phyloP scores from a whole-genome alignment of 2,113 vertebrate genomes.

The Daphoenositta chrysoptera region DNA sequence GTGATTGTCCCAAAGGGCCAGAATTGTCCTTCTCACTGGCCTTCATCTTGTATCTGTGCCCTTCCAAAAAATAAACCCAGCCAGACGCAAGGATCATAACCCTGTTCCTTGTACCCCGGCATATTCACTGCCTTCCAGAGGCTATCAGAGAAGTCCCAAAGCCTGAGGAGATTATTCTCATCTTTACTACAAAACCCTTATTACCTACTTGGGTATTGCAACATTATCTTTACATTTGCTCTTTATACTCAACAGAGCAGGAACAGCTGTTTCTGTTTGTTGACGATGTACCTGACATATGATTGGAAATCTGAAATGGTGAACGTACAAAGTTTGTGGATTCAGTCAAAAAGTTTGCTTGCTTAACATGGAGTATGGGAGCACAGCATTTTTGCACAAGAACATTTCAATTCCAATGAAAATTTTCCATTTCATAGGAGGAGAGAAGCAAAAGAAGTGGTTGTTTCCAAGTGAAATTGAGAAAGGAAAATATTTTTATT shows the following conservation, averaged over 20 bases:
- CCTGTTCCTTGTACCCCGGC: background rate
- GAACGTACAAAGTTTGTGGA: background rate
- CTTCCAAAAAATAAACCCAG: background rate
- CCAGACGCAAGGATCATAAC: background rate
- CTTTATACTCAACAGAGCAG: background rate
- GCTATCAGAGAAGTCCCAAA: background rate
- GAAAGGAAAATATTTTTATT: slow-evolving; percentile 11
- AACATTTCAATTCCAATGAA: background rate
- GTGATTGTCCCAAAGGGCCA: background rate
- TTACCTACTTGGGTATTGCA: background rate
- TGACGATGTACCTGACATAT: background rate
- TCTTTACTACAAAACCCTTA: background rate
- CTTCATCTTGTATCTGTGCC: background rate
- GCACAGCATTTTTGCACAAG: background rate
- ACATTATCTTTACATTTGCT: background rate
- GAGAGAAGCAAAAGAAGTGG: background rate
- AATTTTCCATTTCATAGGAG: background rate
- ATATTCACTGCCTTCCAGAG: background rate
- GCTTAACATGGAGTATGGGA: background rate
- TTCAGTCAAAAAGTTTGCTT: background rate
- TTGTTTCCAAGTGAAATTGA: background rate
- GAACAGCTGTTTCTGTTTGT: background rate
- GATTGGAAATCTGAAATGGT: background rate
- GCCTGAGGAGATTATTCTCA: background rate
- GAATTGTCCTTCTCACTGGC: background rate